phyloP scores from a whole-genome alignment of 2,888 invertebrate genomes.

The Tineola bisselliella region DNA sequence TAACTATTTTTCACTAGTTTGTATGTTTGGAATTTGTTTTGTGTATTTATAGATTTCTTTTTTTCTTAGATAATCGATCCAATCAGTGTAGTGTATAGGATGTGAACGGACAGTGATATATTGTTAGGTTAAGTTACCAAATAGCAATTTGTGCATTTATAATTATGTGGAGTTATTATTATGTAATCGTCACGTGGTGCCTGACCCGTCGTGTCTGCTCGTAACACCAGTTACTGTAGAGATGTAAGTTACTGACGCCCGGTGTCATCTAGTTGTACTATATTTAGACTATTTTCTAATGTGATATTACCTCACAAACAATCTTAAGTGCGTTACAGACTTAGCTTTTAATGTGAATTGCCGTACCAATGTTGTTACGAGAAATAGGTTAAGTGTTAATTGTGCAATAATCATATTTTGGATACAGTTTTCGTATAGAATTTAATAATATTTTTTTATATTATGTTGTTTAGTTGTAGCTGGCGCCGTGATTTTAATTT shows the following conservation, averaged over 20 bases:
- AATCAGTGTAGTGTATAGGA: background rate
- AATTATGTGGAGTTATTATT: constrained; percentile 31
- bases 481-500: constrained; percentile 29
- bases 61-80: background rate
- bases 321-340: constrained; percentile 20
- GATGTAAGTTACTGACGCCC: background rate
- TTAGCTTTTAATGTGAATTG: constrained; percentile 19
- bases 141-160: constrained; percentile 53
- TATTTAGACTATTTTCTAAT: constrained; percentile 27
- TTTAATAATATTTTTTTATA: background rate
- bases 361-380: constrained; percentile 42
- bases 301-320: constrained; percentile 45
- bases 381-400: constrained; percentile 59
- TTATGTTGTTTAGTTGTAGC: constrained; percentile 7
- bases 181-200: constrained; percentile 45
- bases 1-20: background rate
- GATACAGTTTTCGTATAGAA: background rate
- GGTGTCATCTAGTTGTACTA: background rate
- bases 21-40: background rate
- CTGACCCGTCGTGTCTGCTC: constrained; percentile 22
- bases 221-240: background rate
- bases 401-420: constrained; percentile 46
- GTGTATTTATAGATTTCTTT: background rate
- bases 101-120: constrained; percentile 3
- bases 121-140: constrained; percentile 47